Conservation (phyloP, 2,888 invertebrate species). For the Pseudolycoriella hygida region DNA sequence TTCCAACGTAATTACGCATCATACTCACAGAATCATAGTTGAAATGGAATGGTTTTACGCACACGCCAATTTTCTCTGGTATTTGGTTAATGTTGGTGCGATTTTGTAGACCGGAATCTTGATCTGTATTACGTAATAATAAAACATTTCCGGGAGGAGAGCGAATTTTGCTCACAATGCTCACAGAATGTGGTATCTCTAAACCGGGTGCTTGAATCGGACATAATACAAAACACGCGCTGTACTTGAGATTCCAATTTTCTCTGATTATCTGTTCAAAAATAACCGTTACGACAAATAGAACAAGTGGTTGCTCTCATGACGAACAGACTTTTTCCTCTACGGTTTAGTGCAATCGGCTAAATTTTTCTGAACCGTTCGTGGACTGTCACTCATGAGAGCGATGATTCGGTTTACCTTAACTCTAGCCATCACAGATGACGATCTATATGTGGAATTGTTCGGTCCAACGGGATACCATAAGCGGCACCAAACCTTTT, state of each 20-base stretch:
- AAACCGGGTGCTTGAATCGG: constrained; percentile 42
- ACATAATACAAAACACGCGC: constrained; percentile 77
- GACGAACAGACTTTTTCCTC: too few relatives aligned
- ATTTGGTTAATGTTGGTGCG: constrained; percentile 15
- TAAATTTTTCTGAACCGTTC: too few relatives aligned
- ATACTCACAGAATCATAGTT: constrained; percentile 53
- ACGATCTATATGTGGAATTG: constrained; percentile 28
- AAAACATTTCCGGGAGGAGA: constrained; percentile 46
- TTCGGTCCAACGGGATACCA: constrained; percentile 39
- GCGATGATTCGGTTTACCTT: too few relatives aligned
- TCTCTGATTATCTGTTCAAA: constrained; percentile 59
- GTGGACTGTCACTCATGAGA: too few relatives aligned
- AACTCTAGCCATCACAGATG: constrained; percentile 55
- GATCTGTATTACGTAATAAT: constrained; percentile 39
- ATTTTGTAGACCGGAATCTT: constrained; percentile 24
- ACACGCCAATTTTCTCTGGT: constrained; percentile 49
- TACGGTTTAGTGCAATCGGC: too few relatives aligned
- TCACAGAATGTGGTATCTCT: constrained; percentile 47
- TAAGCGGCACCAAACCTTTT: constrained; percentile 62
- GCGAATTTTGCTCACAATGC: constrained; percentile 43
- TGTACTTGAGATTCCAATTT: constrained; percentile 86
- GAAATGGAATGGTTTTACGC: constrained; percentile 83
- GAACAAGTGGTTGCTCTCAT: not conserved
- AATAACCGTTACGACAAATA: constrained; percentile 7
- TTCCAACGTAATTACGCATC: not conserved